phyloP scores from a whole-genome alignment of 2,797 vertebrate species.

The Natrix natrix region DNA sequence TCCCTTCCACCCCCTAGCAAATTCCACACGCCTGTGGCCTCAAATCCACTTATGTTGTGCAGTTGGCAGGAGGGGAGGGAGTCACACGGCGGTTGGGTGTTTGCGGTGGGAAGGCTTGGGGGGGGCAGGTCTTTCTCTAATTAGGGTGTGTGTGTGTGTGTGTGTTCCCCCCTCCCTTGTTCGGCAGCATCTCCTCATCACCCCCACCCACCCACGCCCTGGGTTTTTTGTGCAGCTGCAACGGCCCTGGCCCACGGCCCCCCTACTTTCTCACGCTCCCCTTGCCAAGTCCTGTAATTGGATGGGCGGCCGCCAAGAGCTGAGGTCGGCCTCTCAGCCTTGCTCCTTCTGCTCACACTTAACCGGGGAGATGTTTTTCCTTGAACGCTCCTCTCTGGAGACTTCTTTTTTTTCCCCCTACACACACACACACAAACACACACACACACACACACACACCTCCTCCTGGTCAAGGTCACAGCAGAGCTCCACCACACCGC shows the following conservation, averaged over 20 bases:
- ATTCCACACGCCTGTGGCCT: slow-evolving; percentile 72
- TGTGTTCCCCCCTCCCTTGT: slow-evolving; percentile 50
- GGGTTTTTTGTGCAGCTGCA: slow-evolving; percentile 80
- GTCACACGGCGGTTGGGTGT: slow-evolving; percentile 80
- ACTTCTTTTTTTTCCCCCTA: not conserved
- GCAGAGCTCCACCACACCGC: slow-evolving; percentile 39
- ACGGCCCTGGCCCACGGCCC: slow-evolving; percentile 91
- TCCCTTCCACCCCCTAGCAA: slow-evolving; percentile 63
- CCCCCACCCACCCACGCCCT: not conserved
- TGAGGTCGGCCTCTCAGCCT: slow-evolving; percentile 78
- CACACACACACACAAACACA: not conserved
- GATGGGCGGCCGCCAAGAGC: slow-evolving; percentile 80
- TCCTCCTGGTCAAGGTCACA: slow-evolving; percentile 59
- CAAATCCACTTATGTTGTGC: slow-evolving; percentile 64
- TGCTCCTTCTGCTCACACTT: slow-evolving; percentile 72
- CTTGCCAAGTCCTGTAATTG: slow-evolving; percentile 78
- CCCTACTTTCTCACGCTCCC: slow-evolving; percentile 91
- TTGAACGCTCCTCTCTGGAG: not conserved
- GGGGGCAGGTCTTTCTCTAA: slow-evolving; percentile 90
- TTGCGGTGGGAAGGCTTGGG: slow-evolving; percentile 77
- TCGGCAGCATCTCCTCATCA: slow-evolving; percentile 81
- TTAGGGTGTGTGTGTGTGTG: slow-evolving; percentile 66
- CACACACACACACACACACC: not conserved
- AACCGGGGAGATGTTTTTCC: slow-evolving; percentile 47
- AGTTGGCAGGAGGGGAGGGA: slow-evolving; percentile 63